A percentile compares a stretch with the other conserved stretches of the same genome.
phyloP scores from a whole-genome alignment of 2,113 vertebrate species.

The Crocuta crocuta region DNA sequence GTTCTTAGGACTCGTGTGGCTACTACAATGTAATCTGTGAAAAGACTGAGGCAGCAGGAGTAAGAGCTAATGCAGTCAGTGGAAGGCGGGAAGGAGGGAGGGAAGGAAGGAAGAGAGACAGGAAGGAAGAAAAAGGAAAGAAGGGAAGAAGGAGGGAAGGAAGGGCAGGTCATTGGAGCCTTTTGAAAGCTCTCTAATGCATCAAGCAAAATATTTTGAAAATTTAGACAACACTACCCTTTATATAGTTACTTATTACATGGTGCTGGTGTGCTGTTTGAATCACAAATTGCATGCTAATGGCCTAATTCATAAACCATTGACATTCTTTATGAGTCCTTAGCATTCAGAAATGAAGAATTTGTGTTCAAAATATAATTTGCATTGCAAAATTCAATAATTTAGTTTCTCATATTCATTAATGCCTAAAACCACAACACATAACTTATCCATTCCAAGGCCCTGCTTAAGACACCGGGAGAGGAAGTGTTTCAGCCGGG shows the following conservation, averaged over 20 bases:
- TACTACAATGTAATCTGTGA: neutral
- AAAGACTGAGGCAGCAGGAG: neutral
- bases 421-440: conserved; percentile 88
- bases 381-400: conserved; percentile 91
- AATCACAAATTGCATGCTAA: conserved; percentile 90
- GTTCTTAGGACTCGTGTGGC: neutral
- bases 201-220: conserved; percentile 81
- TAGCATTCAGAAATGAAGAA: conserved; percentile 91
- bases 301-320: conserved; percentile 91
- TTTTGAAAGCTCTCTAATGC: conserved; percentile 77
- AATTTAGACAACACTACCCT: conserved; percentile 78
- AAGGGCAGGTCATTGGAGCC: neutral
- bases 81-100: neutral
- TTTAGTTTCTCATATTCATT: conserved; percentile 91
- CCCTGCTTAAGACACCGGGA: conserved; percentile 83
- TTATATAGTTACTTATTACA: conserved; percentile 85
- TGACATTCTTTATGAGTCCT: conserved; percentile 90
- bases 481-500: conserved; percentile 80
- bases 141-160: too few relatives aligned
- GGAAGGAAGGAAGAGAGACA: neutral
- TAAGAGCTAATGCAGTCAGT: neutral
- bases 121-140: neutral
- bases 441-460: conserved; percentile 88
- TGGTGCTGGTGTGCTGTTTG: conserved; percentile 83
- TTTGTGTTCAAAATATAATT: conserved; percentile 90